Conservation (phyloP, 1,140 invertebrate species). For the Chironomus tepperi region DNA sequence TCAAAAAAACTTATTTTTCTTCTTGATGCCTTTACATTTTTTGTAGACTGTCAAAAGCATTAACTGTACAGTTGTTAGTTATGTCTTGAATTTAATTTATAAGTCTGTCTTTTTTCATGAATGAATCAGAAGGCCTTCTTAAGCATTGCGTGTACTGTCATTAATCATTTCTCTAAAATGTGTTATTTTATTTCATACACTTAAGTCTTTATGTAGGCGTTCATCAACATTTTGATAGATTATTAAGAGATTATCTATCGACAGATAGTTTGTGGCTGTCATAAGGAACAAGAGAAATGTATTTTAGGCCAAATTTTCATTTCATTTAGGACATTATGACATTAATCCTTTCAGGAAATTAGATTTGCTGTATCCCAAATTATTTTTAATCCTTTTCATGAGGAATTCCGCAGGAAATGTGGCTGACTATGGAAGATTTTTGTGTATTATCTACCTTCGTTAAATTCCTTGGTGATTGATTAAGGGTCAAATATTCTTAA, state of each 20-base stretch:
- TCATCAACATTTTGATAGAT: conserved; percentile 13
- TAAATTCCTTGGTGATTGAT: too few relatives aligned
- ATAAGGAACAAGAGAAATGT: background rate
- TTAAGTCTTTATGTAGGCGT: background rate
- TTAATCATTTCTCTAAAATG: background rate
- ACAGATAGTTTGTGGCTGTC: conserved; percentile 4
- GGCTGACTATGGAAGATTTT: too few relatives aligned
- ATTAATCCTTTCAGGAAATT: background rate
- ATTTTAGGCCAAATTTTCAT: background rate
- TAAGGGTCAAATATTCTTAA: too few relatives aligned
- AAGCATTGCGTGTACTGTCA: conserved; percentile 11
- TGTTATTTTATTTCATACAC: background rate
- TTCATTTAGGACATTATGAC: background rate
- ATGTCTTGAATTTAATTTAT: background rate
- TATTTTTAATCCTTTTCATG: too few relatives aligned
- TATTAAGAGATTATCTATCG: conserved; percentile 13
- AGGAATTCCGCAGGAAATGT: too few relatives aligned
- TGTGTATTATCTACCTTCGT: too few relatives aligned
- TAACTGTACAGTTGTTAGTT: background rate
- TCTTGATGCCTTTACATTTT: background rate
- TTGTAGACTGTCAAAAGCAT: background rate
- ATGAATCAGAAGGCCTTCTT: conserved; percentile 3
- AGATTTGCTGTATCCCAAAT: background rate
- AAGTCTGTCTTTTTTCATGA: background rate
- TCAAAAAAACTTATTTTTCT: conserved; percentile 3